These are phyloP conservation scores for Lampris incognitus DNA, from an alignment of 2,113 vertebrate species.

Conservation along the genomic window DNA sequence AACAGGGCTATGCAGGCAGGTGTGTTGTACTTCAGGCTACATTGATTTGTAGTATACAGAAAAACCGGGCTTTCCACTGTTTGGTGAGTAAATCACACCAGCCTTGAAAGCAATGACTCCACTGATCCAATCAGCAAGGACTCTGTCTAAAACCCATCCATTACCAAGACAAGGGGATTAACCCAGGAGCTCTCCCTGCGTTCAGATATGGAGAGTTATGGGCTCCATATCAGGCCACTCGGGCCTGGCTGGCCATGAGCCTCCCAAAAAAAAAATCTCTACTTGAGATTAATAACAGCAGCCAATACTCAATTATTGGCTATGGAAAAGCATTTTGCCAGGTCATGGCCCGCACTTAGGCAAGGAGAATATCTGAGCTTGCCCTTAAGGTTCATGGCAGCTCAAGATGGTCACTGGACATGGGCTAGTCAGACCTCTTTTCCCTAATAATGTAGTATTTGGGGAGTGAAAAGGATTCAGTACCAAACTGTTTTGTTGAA, in stretches of 20 bases:
- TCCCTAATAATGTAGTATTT: too few relatives aligned
- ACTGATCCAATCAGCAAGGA: constrained; percentile 8
- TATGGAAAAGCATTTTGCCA: constrained; percentile 36
- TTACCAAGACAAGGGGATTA: constrained; percentile 2
- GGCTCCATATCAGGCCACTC: background rate
- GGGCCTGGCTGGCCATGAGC: background rate
- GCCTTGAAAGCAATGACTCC: constrained; percentile 15
- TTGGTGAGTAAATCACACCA: constrained; percentile 26
- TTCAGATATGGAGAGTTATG: constrained; percentile 11
- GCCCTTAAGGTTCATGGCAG: background rate
- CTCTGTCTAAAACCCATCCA: constrained; percentile 7
- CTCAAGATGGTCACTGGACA: background rate
- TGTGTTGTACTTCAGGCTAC: constrained; percentile 25
- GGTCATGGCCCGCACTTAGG: constrained; percentile 25
- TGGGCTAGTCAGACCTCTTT: too few relatives aligned
- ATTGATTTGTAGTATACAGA: constrained; percentile 11
- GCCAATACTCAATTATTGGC: constrained; percentile 54
- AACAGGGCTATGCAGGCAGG: constrained; percentile 35
- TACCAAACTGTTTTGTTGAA: too few relatives aligned
- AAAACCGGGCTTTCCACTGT: constrained; percentile 12
- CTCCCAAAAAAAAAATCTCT: constrained; percentile 4
- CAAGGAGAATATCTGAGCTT: constrained; percentile 10
- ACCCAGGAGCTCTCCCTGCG: background rate
- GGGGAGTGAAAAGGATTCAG: too few relatives aligned
- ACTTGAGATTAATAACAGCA: constrained; percentile 43